Evolutionary conservation across 1,140 invertebrate species (phyloP), one percentile per base, ranked within the genome.

Genomic region (Hypothenemus hampei): DNA sequence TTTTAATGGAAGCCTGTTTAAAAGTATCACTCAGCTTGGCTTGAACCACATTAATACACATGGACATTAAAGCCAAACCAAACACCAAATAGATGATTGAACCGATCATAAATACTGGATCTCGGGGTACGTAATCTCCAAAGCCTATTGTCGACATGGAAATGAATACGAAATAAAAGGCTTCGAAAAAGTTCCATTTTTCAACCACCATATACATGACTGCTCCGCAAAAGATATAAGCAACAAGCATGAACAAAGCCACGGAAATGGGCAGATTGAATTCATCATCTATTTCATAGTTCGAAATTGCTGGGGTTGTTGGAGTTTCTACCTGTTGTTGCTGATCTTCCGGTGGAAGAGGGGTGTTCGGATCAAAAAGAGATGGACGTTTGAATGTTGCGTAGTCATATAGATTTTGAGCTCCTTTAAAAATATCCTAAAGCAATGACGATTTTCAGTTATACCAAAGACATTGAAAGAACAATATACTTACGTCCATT

Each of bases 1-100:
- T 81, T 66, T 92, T 91, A 20, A 85, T 81, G 65, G 86, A 91
- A 1, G 91, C 90, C 59, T 86, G 82, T 64, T 83, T 82, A 65
- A 93, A 93, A 1, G 87, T 89, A 68, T 89, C 84, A 13, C 86
- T 86, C 7, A 93, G 68, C 70, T 81, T 82, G 57, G 89, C 87
- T 75, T 96, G 93, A 33, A 97, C 91, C 20, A 97, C 90, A 67
- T 97, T 97, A 68, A 98, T 95, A 73, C 92, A 96, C 89, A 97
- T 96, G 61, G 91, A 93, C 23, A 94, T 95, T 6, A 98, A 75
- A 0, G 95, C 89, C 43, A 98, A 74, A 37, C 95, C 95, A 64
- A 98, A 94, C 4, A 97, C 83, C 21, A 98, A 74, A 68, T 97
- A 97, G 16, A 96, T 80, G 60, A 95, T 95, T 11, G 92, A 91